These are phyloP conservation scores for Gastrophryne carolinensis DNA, from an alignment of 2,797 vertebrate species.

Conservation along the genomic window DNA sequence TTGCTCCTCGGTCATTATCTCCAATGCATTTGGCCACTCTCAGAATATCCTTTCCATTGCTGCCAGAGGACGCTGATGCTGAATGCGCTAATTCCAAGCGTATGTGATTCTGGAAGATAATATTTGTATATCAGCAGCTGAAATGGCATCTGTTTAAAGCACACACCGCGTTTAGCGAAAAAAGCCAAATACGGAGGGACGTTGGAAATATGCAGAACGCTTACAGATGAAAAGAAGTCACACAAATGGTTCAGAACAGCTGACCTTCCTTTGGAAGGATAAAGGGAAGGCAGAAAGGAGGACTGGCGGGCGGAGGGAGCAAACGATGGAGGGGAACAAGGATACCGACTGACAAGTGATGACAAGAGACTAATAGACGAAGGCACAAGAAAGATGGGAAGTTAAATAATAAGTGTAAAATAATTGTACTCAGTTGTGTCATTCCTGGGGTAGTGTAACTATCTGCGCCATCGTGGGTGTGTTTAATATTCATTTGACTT, in stretches of 20 bases:
- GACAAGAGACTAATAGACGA: too few relatives aligned
- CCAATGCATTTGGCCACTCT: not conserved
- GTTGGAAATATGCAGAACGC: not conserved
- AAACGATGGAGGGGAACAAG: too few relatives aligned
- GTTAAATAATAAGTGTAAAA: too few relatives aligned
- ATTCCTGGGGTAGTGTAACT: too few relatives aligned
- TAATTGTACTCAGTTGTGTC: too few relatives aligned
- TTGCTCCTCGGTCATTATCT: not conserved
- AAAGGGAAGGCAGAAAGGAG: not conserved
- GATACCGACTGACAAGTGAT: too few relatives aligned
- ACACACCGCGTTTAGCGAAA: not conserved
- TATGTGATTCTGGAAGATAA: not conserved
- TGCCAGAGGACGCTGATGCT: not conserved
- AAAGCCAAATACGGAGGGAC: not conserved
- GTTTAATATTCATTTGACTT: too few relatives aligned
- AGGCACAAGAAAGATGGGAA: too few relatives aligned
- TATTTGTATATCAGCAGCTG: not conserved
- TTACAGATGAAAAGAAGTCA: not conserved
- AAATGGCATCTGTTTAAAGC: not conserved
- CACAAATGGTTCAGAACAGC: too few relatives aligned
- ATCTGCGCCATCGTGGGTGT: too few relatives aligned
- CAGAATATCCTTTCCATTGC: not conserved
- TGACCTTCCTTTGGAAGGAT: too few relatives aligned
- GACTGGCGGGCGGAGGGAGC: too few relatives aligned
- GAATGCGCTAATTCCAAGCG: not conserved